Evolutionary conservation across 2,888 invertebrate species (phyloP).

Genomic region (Nyleta sp.): DNA sequence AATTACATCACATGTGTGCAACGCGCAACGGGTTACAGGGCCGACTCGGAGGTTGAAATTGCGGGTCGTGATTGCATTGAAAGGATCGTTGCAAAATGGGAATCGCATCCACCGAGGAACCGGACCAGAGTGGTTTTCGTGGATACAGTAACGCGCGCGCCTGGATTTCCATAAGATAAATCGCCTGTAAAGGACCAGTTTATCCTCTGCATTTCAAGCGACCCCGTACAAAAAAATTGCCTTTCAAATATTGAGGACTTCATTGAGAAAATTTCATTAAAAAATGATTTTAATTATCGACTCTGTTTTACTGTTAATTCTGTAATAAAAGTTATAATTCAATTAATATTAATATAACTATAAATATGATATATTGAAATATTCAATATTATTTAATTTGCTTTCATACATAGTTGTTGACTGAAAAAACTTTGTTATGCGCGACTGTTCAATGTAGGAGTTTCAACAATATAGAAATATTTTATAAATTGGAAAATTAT

Average conservation of each 20-base stretch:
- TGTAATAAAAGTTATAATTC: too few relatives aligned
- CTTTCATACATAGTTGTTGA: too few relatives aligned
- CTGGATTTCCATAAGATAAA: slow-evolving; percentile 63
- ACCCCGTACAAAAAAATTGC: slow-evolving; percentile 19
- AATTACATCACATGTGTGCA: slow-evolving; percentile 45
- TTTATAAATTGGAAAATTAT: too few relatives aligned
- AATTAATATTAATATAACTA: too few relatives aligned
- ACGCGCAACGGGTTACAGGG: slow-evolving; percentile 41
- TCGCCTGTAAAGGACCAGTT: slow-evolving; percentile 50
- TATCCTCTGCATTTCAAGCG: slow-evolving; percentile 18
- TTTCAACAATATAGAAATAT: too few relatives aligned
- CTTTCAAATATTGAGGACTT: slow-evolving; percentile 26
- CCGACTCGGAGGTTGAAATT: slow-evolving; percentile 43
- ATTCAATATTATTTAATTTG: too few relatives aligned
- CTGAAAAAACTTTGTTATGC: too few relatives aligned
- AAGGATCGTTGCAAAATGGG: slow-evolving; percentile 60
- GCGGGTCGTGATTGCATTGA: slow-evolving; percentile 48
- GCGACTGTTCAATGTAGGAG: too few relatives aligned
- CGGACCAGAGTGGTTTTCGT: slow-evolving; percentile 59
- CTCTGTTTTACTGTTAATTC: too few relatives aligned
- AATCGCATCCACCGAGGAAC: slow-evolving; percentile 60
- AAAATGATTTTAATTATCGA: neutral
- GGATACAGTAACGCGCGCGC: slow-evolving; percentile 59
- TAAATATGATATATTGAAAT: too few relatives aligned
- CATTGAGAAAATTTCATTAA: slow-evolving; percentile 13